Conservation (phyloP, 2,888 invertebrate genomes). For the Apomyelois bistriatella region DNA sequence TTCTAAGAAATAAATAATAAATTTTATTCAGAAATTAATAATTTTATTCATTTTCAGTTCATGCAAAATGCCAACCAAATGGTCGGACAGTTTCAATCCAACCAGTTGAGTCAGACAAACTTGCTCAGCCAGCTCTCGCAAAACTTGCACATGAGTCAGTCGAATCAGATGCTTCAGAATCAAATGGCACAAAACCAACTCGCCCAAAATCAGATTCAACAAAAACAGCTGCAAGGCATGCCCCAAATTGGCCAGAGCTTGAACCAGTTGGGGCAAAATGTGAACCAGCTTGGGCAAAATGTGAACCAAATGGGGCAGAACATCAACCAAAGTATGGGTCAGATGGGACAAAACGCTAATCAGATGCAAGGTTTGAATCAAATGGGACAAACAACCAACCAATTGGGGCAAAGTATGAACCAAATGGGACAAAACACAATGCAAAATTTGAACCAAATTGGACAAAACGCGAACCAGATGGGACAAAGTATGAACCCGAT, state of each 20-base stretch:
- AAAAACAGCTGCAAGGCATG: conserved; percentile 31
- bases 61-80: conserved; percentile 41
- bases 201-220: conserved; percentile 22
- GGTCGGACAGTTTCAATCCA: conserved; percentile 32
- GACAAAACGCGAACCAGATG: conserved; percentile 29
- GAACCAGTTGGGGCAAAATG: conserved; percentile 31
- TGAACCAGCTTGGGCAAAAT: conserved; percentile 31
- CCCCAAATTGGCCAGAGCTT: conserved; percentile 30
- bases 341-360: conserved; percentile 27
- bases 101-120: conserved; percentile 29
- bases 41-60: conserved; percentile 14
- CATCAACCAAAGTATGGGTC: conserved; percentile 26
- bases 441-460: conserved; percentile 31
- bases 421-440: conserved; percentile 31
- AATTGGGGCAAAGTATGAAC: conserved; percentile 28
- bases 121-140: conserved; percentile 31
- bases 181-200: conserved; percentile 34
- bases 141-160: conserved; percentile 27
- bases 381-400: conserved; percentile 35
- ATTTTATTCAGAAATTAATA: too few relatives aligned
- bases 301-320: conserved; percentile 31
- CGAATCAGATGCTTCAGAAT: conserved; percentile 32
- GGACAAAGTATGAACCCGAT: conserved; percentile 24
- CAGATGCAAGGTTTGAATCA: conserved; percentile 36
- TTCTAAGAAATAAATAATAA: too few relatives aligned